Base-by-base conservation (phyloP, 2,113 vertebrate species). In the Todiramphus chloris region DNA sequence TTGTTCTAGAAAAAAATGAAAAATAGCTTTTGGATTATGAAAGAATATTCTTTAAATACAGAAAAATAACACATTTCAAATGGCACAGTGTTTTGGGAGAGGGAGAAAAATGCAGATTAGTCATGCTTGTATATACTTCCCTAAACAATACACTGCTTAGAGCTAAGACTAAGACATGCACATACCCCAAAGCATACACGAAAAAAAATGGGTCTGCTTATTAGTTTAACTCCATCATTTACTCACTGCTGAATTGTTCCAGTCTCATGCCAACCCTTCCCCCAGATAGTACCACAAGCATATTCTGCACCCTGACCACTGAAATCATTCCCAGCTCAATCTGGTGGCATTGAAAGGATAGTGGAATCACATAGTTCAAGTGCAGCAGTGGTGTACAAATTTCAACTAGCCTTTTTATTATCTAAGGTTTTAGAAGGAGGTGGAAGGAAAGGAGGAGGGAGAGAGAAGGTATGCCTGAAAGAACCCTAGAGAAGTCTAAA, bases 1-100 rank as follows among this genome's bases (percentile, higher is more conserved):
- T 95, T 96, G 94, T 94, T 96, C 96, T 93, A 90, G 92, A 96
- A 97, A 93, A 98, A 97, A 97, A 83, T n/a, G 67, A 95, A 96
- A 96, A 94, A 89, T 72, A 94, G 78, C 51, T 78, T 96, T 75
- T 84, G 58, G 81, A 85, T 94, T 83, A 84, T 73, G 56, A 81
- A 89, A 90, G 50, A 87, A 89, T 94, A 91, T 62, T 85, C 62
- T 95, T 96, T 95, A 86, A 81, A 90, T 81, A 94, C n/a, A 12
- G 63, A 94, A 90, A 97, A 95, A 81, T 48, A 85, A 90, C 95
- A 80, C 69, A 87, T 73, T 94, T 94, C 77, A 83, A 87, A 80
- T 44, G 59, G 89, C 27, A 68, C 74, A 81, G 82, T 87, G 44
- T 87, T 94, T 95, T 48, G 19, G 13, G 74, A 81, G 39, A 81